phyloP scores from a whole-genome alignment of 2,888 invertebrate species.

The Sericinus montela region DNA sequence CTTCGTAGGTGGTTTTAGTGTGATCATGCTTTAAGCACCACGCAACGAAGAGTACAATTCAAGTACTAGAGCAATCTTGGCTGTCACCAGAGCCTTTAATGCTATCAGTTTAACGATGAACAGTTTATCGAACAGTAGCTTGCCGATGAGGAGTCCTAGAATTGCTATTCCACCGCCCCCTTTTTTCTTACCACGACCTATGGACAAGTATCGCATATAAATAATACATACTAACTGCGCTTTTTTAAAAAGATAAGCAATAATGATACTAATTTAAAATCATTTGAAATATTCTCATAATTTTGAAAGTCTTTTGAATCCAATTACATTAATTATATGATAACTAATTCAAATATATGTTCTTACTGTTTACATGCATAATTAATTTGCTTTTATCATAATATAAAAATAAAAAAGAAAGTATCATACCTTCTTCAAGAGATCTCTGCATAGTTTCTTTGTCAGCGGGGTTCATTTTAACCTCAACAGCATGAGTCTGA shows the following conservation, averaged over 20 bases:
- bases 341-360: too few relatives aligned
- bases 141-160: slow-evolving; percentile 80
- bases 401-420: not conserved
- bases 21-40: slow-evolving; percentile 67
- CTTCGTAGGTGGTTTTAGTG: slow-evolving; percentile 69
- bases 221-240: too few relatives aligned
- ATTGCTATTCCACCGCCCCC: slow-evolving; percentile 84
- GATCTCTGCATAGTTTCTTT: slow-evolving; percentile 87
- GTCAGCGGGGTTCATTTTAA: slow-evolving; percentile 87
- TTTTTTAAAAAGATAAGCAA: not conserved
- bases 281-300: too few relatives aligned
- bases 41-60: slow-evolving; percentile 81
- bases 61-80: slow-evolving; percentile 88
- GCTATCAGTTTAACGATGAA: slow-evolving; percentile 89
- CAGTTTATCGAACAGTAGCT: slow-evolving; percentile 72
- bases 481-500: slow-evolving; percentile 88
- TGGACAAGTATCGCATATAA: not conserved
- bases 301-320: too few relatives aligned
- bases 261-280: too few relatives aligned
- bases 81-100: slow-evolving; percentile 89
- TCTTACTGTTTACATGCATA: too few relatives aligned
- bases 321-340: too few relatives aligned
- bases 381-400: too few relatives aligned
- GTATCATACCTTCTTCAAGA: slow-evolving; percentile 86
- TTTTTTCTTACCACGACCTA: slow-evolving; percentile 87